Percentiles rank a stretch among this genome's conserved stretches.
Conservation (phyloP, 2,113 vertebrate species). For the Pteropus alecto region DNA sequence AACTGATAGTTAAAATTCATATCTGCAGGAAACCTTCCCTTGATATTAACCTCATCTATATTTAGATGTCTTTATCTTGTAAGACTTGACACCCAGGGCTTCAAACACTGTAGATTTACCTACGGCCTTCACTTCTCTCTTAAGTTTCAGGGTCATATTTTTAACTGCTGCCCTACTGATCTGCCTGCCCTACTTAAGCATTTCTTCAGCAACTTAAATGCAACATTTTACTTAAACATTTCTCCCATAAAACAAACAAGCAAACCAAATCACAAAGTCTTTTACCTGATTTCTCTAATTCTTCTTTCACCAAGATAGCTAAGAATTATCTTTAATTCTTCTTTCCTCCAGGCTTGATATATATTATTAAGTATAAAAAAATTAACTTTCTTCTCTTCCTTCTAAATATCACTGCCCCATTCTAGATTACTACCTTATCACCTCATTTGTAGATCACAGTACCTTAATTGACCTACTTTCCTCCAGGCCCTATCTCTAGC, state of each 20-base stretch:
- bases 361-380: background rate
- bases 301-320: background rate
- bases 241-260: background rate
- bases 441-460: background rate
- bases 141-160: background rate
- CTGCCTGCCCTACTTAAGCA: background rate
- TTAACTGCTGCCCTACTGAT: background rate
- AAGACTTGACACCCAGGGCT: background rate
- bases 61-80: background rate
- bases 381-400: background rate
- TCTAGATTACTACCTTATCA: background rate
- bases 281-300: background rate
- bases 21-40: slow-evolving; percentile 9
- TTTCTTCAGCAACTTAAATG: background rate
- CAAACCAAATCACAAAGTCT: background rate
- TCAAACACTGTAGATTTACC: background rate
- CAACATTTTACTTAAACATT: background rate
- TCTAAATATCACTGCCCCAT: background rate
- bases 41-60: background rate
- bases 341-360: background rate
- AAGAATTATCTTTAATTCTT: background rate
- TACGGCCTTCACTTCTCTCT: background rate
- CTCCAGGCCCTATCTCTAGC: background rate
- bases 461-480: background rate
- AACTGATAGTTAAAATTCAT: slow-evolving; percentile 41